Evolutionary conservation across 1,140 invertebrate genomes (phyloP), one percentile per base, ranked within the genome.

Genomic region (Ostrea denselamellosa): DNA sequence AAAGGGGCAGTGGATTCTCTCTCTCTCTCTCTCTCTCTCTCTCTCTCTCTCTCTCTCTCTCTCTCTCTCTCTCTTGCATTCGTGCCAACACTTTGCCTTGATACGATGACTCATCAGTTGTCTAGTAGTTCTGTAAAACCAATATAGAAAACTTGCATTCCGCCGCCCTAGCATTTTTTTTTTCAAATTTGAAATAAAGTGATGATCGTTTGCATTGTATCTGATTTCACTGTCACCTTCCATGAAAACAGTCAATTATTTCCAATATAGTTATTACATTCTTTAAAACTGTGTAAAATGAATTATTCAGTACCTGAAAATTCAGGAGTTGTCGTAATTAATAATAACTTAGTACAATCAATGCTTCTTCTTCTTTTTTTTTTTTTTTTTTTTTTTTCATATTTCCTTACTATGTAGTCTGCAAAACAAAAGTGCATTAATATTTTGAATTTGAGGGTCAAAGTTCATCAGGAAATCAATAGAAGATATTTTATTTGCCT

Each of bases 81-180:
- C 68, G 22, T 77, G 68, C 68, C 68, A 77, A 77, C 68, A 77
- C 68, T 71, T 71, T 34, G 68, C 68, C 68, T 77, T 77, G 68
- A 77, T 62, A 28, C 68, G 68, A 77, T 77, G 68, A 77, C 68
- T 77, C 68, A 77, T 77, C 68, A 25, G 22, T 28, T 77, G 68
- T 77, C 68, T 77, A 25, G 25, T 19, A 68, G 68, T 77, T 77
- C 68, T 77, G 68, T 77, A 77, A 77, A 77, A 77, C 68, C 68
- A 77, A 77, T 77, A 77, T 77, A 77, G 68, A 77, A 71, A 77
- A 77, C 68, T 34, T 77, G 25, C 68, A 77, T 77, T 77, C 68
- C 68, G 28, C 68, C 68, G 68, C 68, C 68, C 68, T 10, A 28
- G 25, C 68, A 77, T 14, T 77, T 77, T 71, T 25, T 28, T 28